Evolutionary conservation across 2,797 vertebrate genomes (phyloP), one percentile per base, ranked within the genome.

Genomic region (Dipus sagitta): DNA sequence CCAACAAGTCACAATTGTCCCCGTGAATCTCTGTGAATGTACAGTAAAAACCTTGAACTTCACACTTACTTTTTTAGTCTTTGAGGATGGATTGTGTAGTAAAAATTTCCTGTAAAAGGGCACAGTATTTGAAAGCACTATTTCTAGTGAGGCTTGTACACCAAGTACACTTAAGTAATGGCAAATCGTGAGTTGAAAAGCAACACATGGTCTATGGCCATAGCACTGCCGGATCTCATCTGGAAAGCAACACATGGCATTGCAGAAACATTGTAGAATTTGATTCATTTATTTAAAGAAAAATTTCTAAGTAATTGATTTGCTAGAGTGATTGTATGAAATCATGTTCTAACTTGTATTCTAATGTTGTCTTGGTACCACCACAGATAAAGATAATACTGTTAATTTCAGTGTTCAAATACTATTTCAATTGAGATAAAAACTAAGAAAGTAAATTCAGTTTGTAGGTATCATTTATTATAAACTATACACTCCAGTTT

Each of bases 261-360:
- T 74, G 7, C 13, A 26, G 42, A 65, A 78, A n/a, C 17, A 30
- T 17, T 30, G 3, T 12, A 72, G 23, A n/a, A 26, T 78, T 80
- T 42, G n/a, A 81, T 65, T 90, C 70, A 71, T 85, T 81, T 30
- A 67, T 47, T 42, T 91, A 76, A 88, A 6, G 82, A 70, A 89
- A 6, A 85, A 93, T 76, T 60, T 67, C 64, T 68, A 34, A 15
- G 14, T 72, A 91, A 82, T 13, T 82, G 21, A 30, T 5, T 62
- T n/a, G 5, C 30, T 34, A 79, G 12, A 42, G 54, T 76, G 47
- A 78, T 80, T 70, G 82, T 85, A 80, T 88, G 28, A 52, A 92
- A 67, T 32, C 3, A 64, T n/a, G 23, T 28, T 38, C 5, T 90
- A 32, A 3, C 12, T 26, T 30, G 7, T 54, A 64, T 60, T 95